Evolutionary conservation across 2,888 invertebrate species (phyloP).

Genomic region (Rhorus exstirpatorius): DNA sequence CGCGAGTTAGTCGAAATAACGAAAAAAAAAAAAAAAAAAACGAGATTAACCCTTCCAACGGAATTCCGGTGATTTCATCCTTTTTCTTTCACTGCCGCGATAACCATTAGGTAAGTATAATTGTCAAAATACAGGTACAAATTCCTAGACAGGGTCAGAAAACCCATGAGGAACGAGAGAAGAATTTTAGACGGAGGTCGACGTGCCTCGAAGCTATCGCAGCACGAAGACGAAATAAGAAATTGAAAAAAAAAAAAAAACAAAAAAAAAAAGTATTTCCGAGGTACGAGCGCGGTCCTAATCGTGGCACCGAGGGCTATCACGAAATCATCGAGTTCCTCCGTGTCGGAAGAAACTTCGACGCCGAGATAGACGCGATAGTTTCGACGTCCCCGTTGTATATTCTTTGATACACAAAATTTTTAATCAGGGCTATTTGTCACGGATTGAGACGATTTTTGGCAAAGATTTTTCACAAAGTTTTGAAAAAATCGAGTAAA

Average conservation of each 20-base stretch:
- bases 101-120: neutral
- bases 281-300: constrained; percentile 56
- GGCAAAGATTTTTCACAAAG: no score
- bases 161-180: constrained; percentile 8
- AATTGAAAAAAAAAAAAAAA: constrained; percentile 2
- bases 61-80: neutral
- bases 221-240: constrained; percentile 22
- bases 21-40: neutral
- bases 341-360: constrained; percentile 55
- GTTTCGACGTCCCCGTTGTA: constrained; percentile 5
- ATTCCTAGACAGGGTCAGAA: constrained; percentile 56
- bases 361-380: neutral
- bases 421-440: no score
- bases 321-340: constrained; percentile 71
- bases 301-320: constrained; percentile 76
- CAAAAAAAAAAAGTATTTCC: constrained; percentile 13
- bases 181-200: constrained; percentile 15
- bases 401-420: no score
- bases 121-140: constrained; percentile 16
- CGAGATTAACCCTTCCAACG: neutral
- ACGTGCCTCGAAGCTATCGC: constrained; percentile 45
- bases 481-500: no score
- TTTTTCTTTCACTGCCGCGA: neutral
- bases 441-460: no score
- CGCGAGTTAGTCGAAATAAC: no score